These are phyloP conservation scores for Clarias magur DNA, from an alignment of 2,113 vertebrate species.

Conservation along the genomic window DNA sequence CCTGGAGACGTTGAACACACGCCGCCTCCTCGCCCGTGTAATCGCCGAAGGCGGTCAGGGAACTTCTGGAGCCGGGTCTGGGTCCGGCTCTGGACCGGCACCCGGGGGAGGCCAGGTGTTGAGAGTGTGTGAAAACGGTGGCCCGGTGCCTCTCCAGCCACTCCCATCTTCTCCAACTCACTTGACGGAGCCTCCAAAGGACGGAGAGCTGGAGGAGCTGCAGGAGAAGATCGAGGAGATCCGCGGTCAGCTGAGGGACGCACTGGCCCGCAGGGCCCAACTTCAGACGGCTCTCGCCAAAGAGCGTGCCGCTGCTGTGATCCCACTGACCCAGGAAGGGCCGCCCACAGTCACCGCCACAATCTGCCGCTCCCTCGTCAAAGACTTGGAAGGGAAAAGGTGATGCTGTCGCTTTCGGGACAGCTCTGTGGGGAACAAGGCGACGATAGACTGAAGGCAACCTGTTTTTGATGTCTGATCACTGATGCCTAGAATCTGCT, in stretches of 20 bases:
- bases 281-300: constrained; percentile 75
- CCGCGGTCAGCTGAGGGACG: constrained; percentile 71
- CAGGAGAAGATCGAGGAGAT: constrained; percentile 76
- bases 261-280: constrained; percentile 76
- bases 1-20: constrained; percentile 74
- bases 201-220: constrained; percentile 76
- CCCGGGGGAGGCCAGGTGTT: not conserved
- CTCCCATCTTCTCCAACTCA: constrained; percentile 16
- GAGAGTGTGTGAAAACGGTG: constrained; percentile 48
- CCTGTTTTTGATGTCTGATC: constrained; percentile 35
- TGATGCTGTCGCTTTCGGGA: constrained; percentile 55
- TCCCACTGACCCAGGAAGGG: constrained; percentile 36
- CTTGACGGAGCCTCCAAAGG: not conserved
- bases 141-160: not conserved
- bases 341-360: constrained; percentile 52
- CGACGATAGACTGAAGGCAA: not conserved
- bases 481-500: constrained; percentile 34
- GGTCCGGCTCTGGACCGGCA: not conserved
- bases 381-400: constrained; percentile 65
- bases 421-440: not conserved
- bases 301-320: constrained; percentile 13
- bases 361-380: constrained; percentile 54
- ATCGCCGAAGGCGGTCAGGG: constrained; percentile 46
- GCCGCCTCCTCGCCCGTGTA: constrained; percentile 64
- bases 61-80: not conserved